Percentiles rank a stretch among this genome's conserved stretches.
Evolutionary conservation across 2,888 invertebrate genomes (phyloP).

Genomic region (Stenotaenia linearis): DNA sequence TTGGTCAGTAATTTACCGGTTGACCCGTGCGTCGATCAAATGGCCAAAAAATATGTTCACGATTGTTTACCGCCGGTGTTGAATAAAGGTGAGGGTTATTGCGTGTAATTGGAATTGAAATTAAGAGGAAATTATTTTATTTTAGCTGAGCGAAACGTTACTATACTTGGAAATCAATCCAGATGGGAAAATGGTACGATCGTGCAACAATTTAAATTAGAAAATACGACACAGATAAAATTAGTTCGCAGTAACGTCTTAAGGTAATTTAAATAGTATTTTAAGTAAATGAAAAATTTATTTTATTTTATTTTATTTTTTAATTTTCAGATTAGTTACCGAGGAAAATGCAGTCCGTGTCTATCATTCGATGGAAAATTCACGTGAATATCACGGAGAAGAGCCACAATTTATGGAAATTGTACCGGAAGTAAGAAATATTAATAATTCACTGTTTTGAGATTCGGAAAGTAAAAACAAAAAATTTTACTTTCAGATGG

Average conservation of each 20-base stretch:
- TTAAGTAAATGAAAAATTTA: not conserved
- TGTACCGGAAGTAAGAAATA: constrained; percentile 51
- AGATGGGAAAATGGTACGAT: constrained; percentile 61
- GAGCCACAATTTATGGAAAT: constrained; percentile 73
- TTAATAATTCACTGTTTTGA: too few relatives aligned
- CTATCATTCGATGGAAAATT: constrained; percentile 80
- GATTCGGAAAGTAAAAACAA: too few relatives aligned
- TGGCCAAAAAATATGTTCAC: constrained; percentile 76
- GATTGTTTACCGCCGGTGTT: constrained; percentile 81
- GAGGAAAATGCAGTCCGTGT: constrained; percentile 60
- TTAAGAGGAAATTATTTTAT: too few relatives aligned
- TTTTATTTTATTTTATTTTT: not conserved
- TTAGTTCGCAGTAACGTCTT: constrained; percentile 50
- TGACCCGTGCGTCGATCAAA: constrained; percentile 79
- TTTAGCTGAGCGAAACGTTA: constrained; percentile 60
- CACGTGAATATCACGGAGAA: constrained; percentile 73
- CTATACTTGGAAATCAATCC: constrained; percentile 67
- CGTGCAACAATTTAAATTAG: constrained; percentile 60
- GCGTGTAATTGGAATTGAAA: too few relatives aligned
- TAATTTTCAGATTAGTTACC: constrained; percentile 54
- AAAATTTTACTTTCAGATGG: constrained; percentile 50
- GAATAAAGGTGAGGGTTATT: constrained; percentile 53
- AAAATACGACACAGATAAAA: constrained; percentile 58
- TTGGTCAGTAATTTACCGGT: constrained; percentile 57
- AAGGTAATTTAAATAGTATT: constrained; percentile 27